These are phyloP conservation scores for Ceyx margarethae DNA, from an alignment of 2,113 vertebrate species.

Conservation along the genomic window DNA sequence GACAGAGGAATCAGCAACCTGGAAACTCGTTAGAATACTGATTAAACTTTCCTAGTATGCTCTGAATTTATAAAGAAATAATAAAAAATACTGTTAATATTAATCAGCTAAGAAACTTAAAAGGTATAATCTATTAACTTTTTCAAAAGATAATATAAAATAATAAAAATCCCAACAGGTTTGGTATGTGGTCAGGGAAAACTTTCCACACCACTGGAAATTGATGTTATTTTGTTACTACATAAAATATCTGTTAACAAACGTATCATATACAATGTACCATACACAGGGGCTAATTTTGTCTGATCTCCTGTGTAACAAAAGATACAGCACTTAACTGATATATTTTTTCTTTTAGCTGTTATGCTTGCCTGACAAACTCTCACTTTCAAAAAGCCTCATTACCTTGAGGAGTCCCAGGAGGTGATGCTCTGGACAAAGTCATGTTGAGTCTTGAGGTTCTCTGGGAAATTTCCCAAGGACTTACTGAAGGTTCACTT, in stretches of 20 bases:
- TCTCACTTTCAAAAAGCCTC: neutral
- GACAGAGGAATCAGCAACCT: conserved; percentile 14
- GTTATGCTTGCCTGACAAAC: neutral
- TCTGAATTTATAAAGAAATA: neutral
- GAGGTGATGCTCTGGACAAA: neutral
- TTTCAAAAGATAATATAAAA: neutral
- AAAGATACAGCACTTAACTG: neutral
- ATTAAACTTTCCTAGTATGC: neutral
- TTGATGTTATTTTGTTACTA: neutral
- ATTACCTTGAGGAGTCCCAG: neutral
- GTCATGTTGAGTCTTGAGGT: neutral
- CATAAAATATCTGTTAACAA: neutral
- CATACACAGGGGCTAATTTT: neutral
- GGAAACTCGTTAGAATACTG: neutral
- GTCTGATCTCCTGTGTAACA: neutral
- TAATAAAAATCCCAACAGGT: neutral
- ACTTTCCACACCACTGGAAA: neutral
- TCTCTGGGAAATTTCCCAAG: neutral
- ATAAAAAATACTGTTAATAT: neutral
- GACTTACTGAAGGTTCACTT: neutral
- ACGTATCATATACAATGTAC: too few species aligned
- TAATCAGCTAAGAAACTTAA: neutral
- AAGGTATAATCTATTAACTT: neutral
- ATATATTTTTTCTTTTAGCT: neutral
- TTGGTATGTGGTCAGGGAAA: neutral